Evolutionary conservation across 2,113 vertebrate genomes (phyloP), one percentile per base, ranked within the genome.

Genomic region (Cyprinus carpio): DNA sequence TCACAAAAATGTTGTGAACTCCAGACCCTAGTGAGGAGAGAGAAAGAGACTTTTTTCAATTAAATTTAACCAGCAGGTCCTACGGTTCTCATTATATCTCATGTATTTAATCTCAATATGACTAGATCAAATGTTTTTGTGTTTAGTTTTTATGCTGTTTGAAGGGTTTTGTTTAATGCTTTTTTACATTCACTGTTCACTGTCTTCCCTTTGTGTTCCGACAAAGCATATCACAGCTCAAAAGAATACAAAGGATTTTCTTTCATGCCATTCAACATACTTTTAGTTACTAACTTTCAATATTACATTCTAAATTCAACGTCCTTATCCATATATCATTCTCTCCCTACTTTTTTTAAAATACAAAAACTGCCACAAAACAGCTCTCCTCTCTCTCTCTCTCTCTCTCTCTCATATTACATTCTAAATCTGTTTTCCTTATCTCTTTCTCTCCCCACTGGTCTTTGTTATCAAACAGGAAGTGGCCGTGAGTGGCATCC

Each of bases 401-500:
- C 75, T 60, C 51, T 58, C 75, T 12, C 46, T 49, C 3, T 43
- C 49, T 51, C 49, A n/a, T n/a, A n/a, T n/a, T n/a, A n/a, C n/a
- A n/a, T n/a, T n/a, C n/a, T n/a, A n/a, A n/a, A n/a, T n/a, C n/a
- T n/a, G n/a, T n/a, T n/a, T n/a, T n/a, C n/a, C n/a, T n/a, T n/a
- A n/a, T 51, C 43, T 46, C 51, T 18, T 15, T 54, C 16, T 58
- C 49, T 34, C 40, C 2, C 75, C 13, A 1, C 34, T 51, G 40
- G 11, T 43, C 12, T 46, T 25, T 49, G 20, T 81, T 43, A 81
- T 72, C 31, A 75, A n/a, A 51, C 18, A 81, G 82, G 51, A 67
- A 81, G 37, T 58, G n/a, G 46, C 72, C 82, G 29, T 64, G 23
- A 72, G 29, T 69, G 71, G 4, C 83, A 82, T 62, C 34, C 69